Conservation (phyloP, 2,113 vertebrate genomes). For the Myrmophylax atrothorax region DNA sequence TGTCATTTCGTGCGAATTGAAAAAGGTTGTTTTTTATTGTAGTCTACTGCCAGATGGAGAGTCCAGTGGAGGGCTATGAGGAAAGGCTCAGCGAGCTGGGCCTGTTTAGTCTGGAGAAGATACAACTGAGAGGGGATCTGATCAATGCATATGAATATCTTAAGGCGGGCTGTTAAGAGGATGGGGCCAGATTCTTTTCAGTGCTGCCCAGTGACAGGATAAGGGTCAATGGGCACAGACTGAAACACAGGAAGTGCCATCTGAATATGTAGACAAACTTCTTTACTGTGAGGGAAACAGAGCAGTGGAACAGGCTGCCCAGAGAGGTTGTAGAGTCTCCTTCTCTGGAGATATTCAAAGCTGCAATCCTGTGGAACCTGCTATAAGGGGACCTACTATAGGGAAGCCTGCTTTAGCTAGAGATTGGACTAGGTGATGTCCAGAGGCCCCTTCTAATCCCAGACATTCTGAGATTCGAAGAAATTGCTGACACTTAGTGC, state of each 20-base stretch:
- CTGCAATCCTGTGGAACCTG: background rate
- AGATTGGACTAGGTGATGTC: background rate
- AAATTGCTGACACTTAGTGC: background rate
- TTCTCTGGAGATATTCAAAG: background rate
- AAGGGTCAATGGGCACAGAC: background rate
- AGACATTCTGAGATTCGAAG: background rate
- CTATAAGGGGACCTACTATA: background rate
- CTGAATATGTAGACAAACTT: background rate
- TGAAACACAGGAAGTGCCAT: background rate
- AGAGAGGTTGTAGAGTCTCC: background rate
- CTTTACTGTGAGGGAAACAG: background rate
- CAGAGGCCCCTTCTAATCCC: background rate
- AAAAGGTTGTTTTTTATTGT: background rate
- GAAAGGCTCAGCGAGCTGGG: background rate
- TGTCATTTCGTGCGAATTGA: background rate
- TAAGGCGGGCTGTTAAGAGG: background rate
- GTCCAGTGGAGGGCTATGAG: background rate
- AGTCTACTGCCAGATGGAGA: background rate
- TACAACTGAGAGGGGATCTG: background rate
- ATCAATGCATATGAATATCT: background rate
- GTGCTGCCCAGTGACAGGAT: background rate
- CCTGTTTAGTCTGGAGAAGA: background rate
- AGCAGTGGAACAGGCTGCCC: background rate
- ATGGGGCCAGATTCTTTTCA: background rate
- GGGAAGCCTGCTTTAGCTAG: background rate